Evolutionary conservation across 2,113 vertebrate species (phyloP).

Genomic region (Ciconia stormi): DNA sequence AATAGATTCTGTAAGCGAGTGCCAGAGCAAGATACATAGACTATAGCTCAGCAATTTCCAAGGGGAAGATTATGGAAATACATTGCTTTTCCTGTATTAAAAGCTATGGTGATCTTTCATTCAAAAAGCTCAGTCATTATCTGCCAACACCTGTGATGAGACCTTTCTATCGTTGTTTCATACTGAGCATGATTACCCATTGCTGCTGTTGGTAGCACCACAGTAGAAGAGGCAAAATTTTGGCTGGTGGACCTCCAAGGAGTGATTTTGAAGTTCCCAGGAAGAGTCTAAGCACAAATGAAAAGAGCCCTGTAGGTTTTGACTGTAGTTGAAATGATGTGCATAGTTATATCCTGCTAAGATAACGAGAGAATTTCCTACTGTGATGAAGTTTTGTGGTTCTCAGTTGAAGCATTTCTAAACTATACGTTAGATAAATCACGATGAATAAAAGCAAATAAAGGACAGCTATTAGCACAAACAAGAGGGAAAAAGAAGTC

Average conservation of each 20-base stretch:
- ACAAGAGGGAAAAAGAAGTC: not conserved
- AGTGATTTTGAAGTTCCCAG: not conserved
- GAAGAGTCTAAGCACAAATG: not conserved
- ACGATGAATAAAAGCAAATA: not conserved
- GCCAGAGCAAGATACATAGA: not conserved
- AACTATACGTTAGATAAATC: not conserved
- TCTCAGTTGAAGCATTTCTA: not conserved
- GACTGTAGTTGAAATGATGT: not conserved
- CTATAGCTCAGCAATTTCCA: not conserved
- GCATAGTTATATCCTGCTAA: not conserved
- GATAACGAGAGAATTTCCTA: not conserved
- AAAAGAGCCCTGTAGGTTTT: not conserved
- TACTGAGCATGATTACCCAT: not conserved
- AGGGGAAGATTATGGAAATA: not conserved
- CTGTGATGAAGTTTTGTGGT: not conserved
- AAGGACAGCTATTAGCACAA: not conserved
- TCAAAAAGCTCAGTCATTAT: not conserved
- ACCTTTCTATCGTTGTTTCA: not conserved
- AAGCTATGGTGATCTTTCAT: not conserved
- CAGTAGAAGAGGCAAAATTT: not conserved
- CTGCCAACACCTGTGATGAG: not conserved
- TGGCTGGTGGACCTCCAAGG: not conserved
- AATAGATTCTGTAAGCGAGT: not conserved
- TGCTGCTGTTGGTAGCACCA: not conserved
- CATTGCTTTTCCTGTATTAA: not conserved